These are phyloP conservation scores for Alosa sapidissima DNA, from an alignment of 2,797 vertebrate species.

Conservation along the genomic window DNA sequence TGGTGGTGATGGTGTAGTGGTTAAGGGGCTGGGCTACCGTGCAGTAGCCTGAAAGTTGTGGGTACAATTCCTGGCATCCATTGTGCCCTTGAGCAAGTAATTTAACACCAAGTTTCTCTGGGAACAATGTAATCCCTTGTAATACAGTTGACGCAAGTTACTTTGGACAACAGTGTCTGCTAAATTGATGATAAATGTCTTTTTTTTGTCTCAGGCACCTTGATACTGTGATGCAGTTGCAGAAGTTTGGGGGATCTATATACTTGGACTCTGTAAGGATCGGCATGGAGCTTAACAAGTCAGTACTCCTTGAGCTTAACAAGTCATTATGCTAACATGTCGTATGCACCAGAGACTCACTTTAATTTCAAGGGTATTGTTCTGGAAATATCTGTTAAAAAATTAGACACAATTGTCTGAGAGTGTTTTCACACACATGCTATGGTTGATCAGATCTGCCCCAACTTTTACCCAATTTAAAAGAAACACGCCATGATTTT, in stretches of 20 bases:
- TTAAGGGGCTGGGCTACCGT: too few relatives aligned
- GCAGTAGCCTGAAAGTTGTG: too few relatives aligned
- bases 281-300: slow-evolving; percentile 37
- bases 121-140: too few relatives aligned
- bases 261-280: slow-evolving; percentile 8
- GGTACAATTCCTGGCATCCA: too few relatives aligned
- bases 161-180: too few relatives aligned
- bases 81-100: too few relatives aligned
- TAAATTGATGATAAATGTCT: not conserved
- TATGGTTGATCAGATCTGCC: too few relatives aligned
- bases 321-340: not conserved
- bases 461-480: too few relatives aligned
- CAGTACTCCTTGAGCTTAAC: not conserved
- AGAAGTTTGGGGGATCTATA: slow-evolving; percentile 14
- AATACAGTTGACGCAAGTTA: too few relatives aligned
- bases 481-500: too few relatives aligned
- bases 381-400: not conserved
- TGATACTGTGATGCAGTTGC: slow-evolving; percentile 30
- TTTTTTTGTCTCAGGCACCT: slow-evolving; percentile 7
- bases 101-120: too few relatives aligned
- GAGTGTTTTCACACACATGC: not conserved
- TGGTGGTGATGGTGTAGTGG: too few relatives aligned
- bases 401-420: not conserved
- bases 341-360: not conserved
- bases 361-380: not conserved